Percentiles rank a stretch among this genome's conserved stretches.
Evolutionary conservation across 1,140 invertebrate species (phyloP).

Genomic region (Lordiphosa collinella): DNA sequence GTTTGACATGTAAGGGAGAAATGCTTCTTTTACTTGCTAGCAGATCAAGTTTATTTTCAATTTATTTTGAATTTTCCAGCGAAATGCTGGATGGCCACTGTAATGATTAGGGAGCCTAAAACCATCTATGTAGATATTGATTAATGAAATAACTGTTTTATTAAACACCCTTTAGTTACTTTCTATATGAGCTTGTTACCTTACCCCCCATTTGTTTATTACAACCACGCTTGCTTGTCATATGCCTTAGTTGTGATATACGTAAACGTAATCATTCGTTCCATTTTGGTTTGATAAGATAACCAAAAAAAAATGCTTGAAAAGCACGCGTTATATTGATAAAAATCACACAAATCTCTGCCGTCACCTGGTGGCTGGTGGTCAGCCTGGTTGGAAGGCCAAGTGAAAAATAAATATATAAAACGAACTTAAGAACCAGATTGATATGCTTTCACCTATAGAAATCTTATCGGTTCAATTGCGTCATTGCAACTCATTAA

Average conservation of each 20-base stretch:
- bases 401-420: slow-evolving; percentile 13
- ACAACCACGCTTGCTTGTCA: slow-evolving; percentile 1
- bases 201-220: not conserved
- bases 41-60: no score
- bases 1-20: no score
- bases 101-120: no score
- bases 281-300: slow-evolving; percentile 42
- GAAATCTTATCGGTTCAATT: slow-evolving; percentile 45
- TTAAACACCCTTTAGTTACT: not conserved
- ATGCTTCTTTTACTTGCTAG: no score
- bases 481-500: slow-evolving; percentile 50
- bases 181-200: no score
- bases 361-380: slow-evolving; percentile 29
- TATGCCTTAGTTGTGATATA: slow-evolving; percentile 20
- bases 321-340: slow-evolving; percentile 29
- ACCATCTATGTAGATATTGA: no score
- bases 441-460: slow-evolving; percentile 35
- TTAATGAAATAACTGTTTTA: no score
- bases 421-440: slow-evolving; percentile 33
- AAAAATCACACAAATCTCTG: slow-evolving; percentile 49
- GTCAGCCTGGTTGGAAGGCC: slow-evolving; percentile 27
- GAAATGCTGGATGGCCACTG: no score
- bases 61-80: no score
- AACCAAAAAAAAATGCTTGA: slow-evolving; percentile 9
- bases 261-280: slow-evolving; percentile 26